Conservation (phyloP, 2,888 invertebrate species). For the Anoplius nigerrimus region DNA sequence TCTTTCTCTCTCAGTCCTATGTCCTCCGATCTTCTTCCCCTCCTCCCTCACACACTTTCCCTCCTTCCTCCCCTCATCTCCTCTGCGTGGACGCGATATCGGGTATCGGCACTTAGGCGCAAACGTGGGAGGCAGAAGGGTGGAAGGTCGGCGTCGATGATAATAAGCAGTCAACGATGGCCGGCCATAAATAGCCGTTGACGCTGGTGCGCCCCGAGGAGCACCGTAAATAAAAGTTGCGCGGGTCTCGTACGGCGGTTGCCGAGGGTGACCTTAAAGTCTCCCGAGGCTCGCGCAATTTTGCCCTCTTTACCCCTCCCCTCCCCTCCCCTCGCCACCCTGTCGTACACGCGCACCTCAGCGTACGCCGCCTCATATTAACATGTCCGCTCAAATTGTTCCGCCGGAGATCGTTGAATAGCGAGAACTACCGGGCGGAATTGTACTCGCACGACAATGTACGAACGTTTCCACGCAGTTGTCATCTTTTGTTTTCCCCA, state of each 20-base stretch:
- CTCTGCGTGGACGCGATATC: constrained; percentile 20
- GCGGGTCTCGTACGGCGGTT: neutral
- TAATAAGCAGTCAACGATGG: constrained; percentile 48
- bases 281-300: neutral
- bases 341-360: too few relatives aligned
- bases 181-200: constrained; percentile 39
- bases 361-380: too few relatives aligned
- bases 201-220: constrained; percentile 13
- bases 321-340: too few relatives aligned
- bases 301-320: too few relatives aligned
- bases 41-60: neutral
- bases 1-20: neutral
- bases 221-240: constrained; percentile 35
- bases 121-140: constrained; percentile 27
- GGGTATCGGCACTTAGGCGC: constrained; percentile 28
- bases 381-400: neutral
- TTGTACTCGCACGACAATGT: too few relatives aligned
- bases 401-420: neutral
- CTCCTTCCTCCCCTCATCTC: constrained; percentile 12
- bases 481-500: too few relatives aligned
- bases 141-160: constrained; percentile 36
- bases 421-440: neutral
- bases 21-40: neutral
- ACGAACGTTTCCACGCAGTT: too few relatives aligned
- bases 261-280: constrained; percentile 6